Base-by-base conservation (phyloP, 2,888 invertebrate species). In the Aspidapion aeneum region DNA sequence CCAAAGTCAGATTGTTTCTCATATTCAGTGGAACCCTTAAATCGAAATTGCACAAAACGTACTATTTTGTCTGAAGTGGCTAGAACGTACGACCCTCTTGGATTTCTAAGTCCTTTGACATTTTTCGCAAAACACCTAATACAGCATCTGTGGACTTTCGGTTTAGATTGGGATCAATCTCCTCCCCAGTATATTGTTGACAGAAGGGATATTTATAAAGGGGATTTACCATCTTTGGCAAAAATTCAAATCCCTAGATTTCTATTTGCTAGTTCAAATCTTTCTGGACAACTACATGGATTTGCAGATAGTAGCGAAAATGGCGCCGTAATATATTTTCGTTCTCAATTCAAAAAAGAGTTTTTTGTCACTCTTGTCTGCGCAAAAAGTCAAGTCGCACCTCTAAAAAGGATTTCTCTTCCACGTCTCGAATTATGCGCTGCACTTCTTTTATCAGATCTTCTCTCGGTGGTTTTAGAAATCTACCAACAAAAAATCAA, bases 371-470 rank as follows among this genome's bases (percentile, higher is more conserved):
- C 16, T 48, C 50, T 64, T 18, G 21, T 67, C 18, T 62, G 62
- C 19, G 63, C 62, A 1, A 67, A 66, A 63, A 58, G 63, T 9
- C 66, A 63, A 20, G 67, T 69, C 18, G 55, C 62, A 1, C 56
- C 63, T 16, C 12, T 67, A 17, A 67, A 67, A 60, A 21, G n/a
- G 5, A 56, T 68, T 19, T 64, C 67, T 1, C 2, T 68, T 3
- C 61, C 68, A 12, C 60, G 68, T 7, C 55, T 67, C 19, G 68
- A 68, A 20, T 57, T 69, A 9, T 67, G 66, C 19, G 66, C 65
- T 5, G 65, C 68, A 48, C 49, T 63, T 1, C 49, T 69, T 3
- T 18, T 68, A 20, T 17, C 67, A 16, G 50, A 64, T 1, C 22
- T 67, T 5, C 12, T 65, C 16, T 18, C 21, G 3, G 22, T 21